These are phyloP conservation scores for Ahaetulla prasina DNA, from an alignment of 2,113 vertebrate genomes.

Conservation along the genomic window DNA sequence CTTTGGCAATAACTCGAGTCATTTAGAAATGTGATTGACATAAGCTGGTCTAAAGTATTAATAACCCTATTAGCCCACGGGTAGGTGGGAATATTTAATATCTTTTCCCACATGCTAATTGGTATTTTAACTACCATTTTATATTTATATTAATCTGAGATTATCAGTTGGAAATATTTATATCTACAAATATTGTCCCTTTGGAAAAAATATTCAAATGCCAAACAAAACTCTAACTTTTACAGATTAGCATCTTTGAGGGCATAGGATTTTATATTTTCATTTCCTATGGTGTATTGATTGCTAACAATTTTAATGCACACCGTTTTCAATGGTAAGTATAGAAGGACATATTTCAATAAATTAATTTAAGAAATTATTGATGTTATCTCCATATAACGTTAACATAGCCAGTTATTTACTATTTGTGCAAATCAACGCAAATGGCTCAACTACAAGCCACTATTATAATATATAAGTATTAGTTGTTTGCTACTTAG, in stretches of 20 bases:
- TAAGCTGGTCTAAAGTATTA: background rate
- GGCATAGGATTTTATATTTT: background rate
- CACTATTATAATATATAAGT: background rate
- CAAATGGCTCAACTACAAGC: background rate
- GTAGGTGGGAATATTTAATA: background rate
- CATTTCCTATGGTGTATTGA: background rate
- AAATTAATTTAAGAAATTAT: background rate
- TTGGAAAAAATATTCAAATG: background rate
- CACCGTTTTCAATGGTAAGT: background rate
- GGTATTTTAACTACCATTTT: background rate
- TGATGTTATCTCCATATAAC: background rate
- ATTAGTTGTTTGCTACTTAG: background rate
- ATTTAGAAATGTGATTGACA: background rate
- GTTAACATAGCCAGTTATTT: background rate
- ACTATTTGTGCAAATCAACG: background rate
- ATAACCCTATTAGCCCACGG: background rate
- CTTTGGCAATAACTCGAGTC: background rate
- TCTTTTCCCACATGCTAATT: background rate
- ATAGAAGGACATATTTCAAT: background rate
- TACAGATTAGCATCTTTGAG: background rate
- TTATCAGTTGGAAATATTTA: background rate
- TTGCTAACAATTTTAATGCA: background rate
- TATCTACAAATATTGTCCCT: background rate
- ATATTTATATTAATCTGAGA: background rate
- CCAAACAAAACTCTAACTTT: background rate